These are phyloP conservation scores for Byasa hedistus DNA, from an alignment of 2,888 invertebrate genomes.

Conservation along the genomic window DNA sequence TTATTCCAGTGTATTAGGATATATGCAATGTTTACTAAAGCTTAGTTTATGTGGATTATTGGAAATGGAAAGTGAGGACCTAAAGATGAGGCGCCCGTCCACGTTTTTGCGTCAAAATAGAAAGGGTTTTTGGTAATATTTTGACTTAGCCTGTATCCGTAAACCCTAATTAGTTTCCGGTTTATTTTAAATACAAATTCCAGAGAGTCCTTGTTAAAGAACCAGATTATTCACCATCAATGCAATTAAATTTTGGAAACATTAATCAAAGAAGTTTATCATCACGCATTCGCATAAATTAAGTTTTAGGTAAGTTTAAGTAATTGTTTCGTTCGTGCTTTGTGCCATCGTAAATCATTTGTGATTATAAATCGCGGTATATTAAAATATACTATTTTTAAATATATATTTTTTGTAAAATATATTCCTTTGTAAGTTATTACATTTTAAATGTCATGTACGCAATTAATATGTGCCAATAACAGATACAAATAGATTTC, in stretches of 20 bases:
- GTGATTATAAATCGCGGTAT: constrained; percentile 31
- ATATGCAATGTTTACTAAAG: constrained; percentile 28
- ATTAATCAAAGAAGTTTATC: not conserved
- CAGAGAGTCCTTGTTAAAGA: not conserved
- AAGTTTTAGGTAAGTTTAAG: constrained; percentile 18
- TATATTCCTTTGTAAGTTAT: constrained; percentile 25
- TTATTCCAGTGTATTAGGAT: constrained; percentile 47
- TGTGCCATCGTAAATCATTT: constrained; percentile 29
- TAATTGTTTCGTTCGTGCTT: constrained; percentile 13
- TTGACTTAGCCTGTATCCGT: not conserved
- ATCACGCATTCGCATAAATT: constrained; percentile 26
- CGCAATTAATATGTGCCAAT: constrained; percentile 26
- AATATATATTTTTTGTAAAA: constrained; percentile 27
- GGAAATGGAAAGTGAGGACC: not conserved
- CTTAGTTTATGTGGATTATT: constrained; percentile 22
- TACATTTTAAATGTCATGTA: constrained; percentile 25
- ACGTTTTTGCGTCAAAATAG: constrained; percentile 15
- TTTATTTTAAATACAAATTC: not conserved
- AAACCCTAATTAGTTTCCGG: not conserved
- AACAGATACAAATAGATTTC: constrained; percentile 3
- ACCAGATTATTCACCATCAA: not conserved
- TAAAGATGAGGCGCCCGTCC: constrained; percentile 21
- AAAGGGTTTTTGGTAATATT: not conserved
- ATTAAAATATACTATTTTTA: constrained; percentile 21
- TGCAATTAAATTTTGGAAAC: not conserved